Conservation (phyloP, 2,113 vertebrate genomes). For the Brachirus orientalis region DNA sequence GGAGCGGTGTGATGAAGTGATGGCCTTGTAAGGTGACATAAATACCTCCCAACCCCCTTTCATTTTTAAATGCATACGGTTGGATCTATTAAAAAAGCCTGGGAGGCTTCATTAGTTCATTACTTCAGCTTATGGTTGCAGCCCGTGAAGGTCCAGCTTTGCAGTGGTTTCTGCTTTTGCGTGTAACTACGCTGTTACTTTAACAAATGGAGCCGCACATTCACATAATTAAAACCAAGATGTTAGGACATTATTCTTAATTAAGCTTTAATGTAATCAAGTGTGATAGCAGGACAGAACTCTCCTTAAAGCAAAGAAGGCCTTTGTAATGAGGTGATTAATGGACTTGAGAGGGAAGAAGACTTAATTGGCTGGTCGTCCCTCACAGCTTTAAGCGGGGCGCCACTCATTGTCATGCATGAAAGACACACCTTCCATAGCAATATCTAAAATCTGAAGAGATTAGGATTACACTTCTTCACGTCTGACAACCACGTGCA, state of each 20-base stretch:
- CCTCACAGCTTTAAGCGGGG: conserved; percentile 18
- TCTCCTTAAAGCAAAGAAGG: conserved; percentile 76
- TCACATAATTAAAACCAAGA: conserved; percentile 88
- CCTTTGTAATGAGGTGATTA: conserved; percentile 86
- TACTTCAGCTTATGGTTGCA: conserved; percentile 71
- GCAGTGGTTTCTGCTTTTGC: conserved; percentile 46
- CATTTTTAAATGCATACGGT: conserved; percentile 45
- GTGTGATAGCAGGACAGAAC: conserved; percentile 74
- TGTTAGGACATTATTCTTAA: conserved; percentile 91
- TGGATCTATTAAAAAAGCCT: conserved; percentile 64
- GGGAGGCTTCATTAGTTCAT: conserved; percentile 79
- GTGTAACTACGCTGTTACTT: conserved; percentile 65
- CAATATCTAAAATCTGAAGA: conserved; percentile 4
- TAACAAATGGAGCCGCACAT: conserved; percentile 84
- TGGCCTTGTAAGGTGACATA: conserved; percentile 19
- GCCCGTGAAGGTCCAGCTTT: conserved; percentile 41
- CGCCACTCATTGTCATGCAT: not conserved
- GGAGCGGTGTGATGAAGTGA: conserved; percentile 19
- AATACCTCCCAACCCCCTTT: conserved; percentile 29
- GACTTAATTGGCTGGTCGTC: conserved; percentile 82
- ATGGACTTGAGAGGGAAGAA: conserved; percentile 79
- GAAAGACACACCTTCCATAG: conserved; percentile 8
- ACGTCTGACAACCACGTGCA: not conserved
- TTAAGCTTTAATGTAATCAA: conserved; percentile 93
- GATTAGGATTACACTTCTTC: conserved; percentile 3